Evolutionary conservation across 53 echinoderm and acorn worm species (phyloP), one percentile per base, ranked within the genome.

Genomic region (Mesocentrotus franciscanus): DNA sequence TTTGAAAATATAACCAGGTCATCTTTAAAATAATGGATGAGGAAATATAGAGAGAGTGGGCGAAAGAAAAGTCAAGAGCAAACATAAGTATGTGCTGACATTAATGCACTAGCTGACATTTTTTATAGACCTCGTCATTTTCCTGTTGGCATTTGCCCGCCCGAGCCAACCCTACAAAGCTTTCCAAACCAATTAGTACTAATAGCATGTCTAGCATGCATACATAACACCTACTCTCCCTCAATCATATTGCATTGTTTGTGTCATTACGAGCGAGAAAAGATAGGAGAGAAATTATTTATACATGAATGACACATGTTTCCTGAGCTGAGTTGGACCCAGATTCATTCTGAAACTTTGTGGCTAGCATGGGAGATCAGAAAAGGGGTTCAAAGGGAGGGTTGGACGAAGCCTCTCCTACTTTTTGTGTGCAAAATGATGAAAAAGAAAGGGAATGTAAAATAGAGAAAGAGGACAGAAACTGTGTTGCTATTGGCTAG

Each of bases 291-390:
- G 49, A 92, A 92, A 75, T 81, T 78, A 93, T 93, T 83, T 81
- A 27, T 93, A 81, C 94, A 93, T 81, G 59, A 79, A 93, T 93
- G 94, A 93, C 94, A 93, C 94, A 93, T 81, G 60, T 33, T 93
- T 93, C 94, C 94, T 93, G 94, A 49, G 58, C 71, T 74, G 59
- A 12, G 24, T 35, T 93, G 33, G 61, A 60, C 83, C 16, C 20
- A 61, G 94, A 93, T 93, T 93, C 81, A 81, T 93, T 81, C 58
- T 81, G 81, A 93, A 93, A 93, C 83, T 81, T 42, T 27, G 34
- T 56, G 26, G 56, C 75, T 72, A n/a, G 57, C 58, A 87, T 58
- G 56, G 87, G 58, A 87, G 87, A 87, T 56, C 14, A 58, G 4
- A 27, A 75, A 13, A 87, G 56, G 27, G 87, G 87, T 58, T 87